A percentile compares a stretch with the other conserved stretches of the same genome.
Conservation (phyloP, 2,797 vertebrate genomes). For the Muscicapa striata region DNA sequence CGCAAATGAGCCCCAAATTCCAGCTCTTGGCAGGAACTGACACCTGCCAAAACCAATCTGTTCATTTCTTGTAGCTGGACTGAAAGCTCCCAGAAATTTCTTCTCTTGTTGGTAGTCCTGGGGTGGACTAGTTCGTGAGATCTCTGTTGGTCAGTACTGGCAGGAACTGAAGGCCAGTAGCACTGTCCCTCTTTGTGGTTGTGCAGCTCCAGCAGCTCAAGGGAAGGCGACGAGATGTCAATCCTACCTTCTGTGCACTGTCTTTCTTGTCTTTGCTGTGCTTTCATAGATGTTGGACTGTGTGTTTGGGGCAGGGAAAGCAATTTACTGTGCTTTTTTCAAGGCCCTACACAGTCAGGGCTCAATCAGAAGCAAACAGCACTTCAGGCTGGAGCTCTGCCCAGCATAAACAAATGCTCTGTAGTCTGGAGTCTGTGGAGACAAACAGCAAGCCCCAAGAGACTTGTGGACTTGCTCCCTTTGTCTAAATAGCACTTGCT, state of each 20-base stretch:
- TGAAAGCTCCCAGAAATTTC: background rate
- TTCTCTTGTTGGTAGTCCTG: background rate
- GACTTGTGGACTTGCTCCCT: slow-evolving; percentile 27
- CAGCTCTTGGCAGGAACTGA: background rate
- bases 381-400: slow-evolving; percentile 54
- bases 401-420: slow-evolving; percentile 57
- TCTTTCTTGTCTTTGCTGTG: background rate
- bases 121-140: background rate
- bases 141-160: background rate
- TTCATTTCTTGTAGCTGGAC: background rate
- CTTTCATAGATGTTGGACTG: background rate
- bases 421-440: slow-evolving; percentile 60
- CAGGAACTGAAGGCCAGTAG: background rate
- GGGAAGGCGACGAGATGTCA: background rate
- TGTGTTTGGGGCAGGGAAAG: background rate
- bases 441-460: slow-evolving; percentile 32
- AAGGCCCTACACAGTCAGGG: background rate
- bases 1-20: background rate
- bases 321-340: slow-evolving; percentile 1
- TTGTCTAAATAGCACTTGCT: slow-evolving; percentile 68
- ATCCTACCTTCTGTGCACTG: background rate
- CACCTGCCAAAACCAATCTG: background rate
- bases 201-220: background rate
- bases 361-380: slow-evolving; percentile 31
- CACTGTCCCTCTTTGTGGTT: background rate